Percentiles rank a stretch among this genome's conserved stretches.
These are phyloP conservation scores for Drosophila recens DNA, from an alignment of 2,888 invertebrate species.

Conservation along the genomic window DNA sequence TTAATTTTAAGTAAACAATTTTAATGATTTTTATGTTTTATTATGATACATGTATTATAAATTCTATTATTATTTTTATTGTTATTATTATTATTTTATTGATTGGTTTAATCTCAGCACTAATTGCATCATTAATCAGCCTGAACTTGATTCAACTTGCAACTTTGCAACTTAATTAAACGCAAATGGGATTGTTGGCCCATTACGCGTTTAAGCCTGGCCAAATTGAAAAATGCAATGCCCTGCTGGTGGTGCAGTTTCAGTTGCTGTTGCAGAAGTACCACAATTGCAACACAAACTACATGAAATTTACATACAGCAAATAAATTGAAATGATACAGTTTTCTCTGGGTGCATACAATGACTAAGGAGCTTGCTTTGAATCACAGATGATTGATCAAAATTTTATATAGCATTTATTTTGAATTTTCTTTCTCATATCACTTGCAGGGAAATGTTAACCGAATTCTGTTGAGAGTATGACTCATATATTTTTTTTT, in stretches of 20 bases:
- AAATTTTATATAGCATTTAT: neutral
- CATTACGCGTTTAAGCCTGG: conserved; percentile 34
- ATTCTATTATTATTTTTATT: too few species aligned
- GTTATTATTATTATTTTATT: conserved; percentile 16
- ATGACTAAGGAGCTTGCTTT: neutral
- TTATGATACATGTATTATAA: too few species aligned
- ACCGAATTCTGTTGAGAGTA: too few species aligned
- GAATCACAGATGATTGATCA: neutral
- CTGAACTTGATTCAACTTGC: conserved; percentile 8
- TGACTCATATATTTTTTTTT: too few species aligned
- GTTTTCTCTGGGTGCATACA: neutral
- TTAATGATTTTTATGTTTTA: too few species aligned
- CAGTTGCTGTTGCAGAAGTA: neutral
- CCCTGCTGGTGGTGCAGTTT: conserved; percentile 6
- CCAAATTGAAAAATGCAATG: conserved; percentile 45
- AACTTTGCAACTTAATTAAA: conserved; percentile 45
- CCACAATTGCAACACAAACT: conserved; percentile 22
- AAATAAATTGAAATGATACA: conserved; percentile 13
- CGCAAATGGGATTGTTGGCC: conserved; percentile 15
- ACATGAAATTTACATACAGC: conserved; percentile 52
- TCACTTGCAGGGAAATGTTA: too few species aligned
- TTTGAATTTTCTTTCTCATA: neutral
- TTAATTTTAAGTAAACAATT: too few species aligned
- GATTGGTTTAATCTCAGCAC: conserved; percentile 50
- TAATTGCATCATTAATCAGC: conserved; percentile 55